Evolutionary conservation across 2,113 vertebrate genomes (phyloP).

Genomic region (Sceloporus tristichus): DNA sequence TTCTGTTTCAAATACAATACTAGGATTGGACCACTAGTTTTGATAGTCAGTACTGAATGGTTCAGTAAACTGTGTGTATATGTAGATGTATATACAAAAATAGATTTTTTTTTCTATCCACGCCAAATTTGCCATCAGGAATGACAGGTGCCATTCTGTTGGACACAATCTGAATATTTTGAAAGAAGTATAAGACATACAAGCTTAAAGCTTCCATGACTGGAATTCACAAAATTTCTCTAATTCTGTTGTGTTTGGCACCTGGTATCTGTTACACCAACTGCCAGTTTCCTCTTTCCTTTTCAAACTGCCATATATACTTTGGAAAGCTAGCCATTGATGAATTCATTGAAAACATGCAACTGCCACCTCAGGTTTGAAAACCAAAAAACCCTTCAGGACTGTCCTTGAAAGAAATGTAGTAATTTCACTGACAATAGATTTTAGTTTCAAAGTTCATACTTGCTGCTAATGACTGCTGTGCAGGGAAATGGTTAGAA

Average conservation of each 20-base stretch:
- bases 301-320: background rate
- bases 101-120: conserved; percentile 34
- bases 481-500: too few relatives aligned
- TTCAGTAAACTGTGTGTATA: conserved; percentile 6
- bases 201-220: background rate
- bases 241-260: background rate
- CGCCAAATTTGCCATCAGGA: background rate
- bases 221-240: background rate
- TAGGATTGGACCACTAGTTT: conserved; percentile 15
- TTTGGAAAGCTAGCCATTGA: background rate
- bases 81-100: too few relatives aligned
- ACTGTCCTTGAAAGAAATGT: too few relatives aligned
- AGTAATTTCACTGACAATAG: too few relatives aligned
- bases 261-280: background rate
- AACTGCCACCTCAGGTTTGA: background rate
- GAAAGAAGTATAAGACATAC: background rate
- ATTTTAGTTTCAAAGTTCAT: too few relatives aligned
- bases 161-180: background rate
- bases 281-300: background rate
- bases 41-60: conserved; percentile 21
- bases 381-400: too few relatives aligned
- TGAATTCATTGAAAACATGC: background rate
- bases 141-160: background rate
- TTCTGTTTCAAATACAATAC: conserved; percentile 48
- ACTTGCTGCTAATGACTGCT: too few relatives aligned